Evolutionary conservation across 2,888 invertebrate species (phyloP).

Genomic region (Troides helena): DNA sequence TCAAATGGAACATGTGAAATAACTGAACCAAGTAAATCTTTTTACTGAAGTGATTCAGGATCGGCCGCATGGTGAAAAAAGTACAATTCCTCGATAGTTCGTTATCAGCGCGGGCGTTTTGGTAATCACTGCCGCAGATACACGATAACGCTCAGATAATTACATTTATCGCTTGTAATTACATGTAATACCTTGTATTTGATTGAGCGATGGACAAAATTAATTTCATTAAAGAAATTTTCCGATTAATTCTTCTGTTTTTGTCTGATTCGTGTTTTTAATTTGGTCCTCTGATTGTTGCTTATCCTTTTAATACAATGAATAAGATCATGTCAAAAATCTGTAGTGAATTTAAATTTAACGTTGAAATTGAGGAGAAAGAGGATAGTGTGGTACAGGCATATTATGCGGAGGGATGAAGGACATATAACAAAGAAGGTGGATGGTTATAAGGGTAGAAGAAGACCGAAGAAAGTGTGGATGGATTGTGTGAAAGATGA

Average conservation of each 20-base stretch:
- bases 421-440: no score
- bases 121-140: conserved; percentile 66
- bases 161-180: conserved; percentile 44
- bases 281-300: not conserved
- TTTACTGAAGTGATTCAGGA: conserved; percentile 14
- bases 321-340: no score
- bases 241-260: conserved; percentile 14
- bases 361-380: no score
- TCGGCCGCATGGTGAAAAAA: conserved; percentile 10
- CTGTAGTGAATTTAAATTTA: no score
- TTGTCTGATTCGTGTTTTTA: not conserved
- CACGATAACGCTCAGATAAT: conserved; percentile 52
- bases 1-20: conserved; percentile 12
- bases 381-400: no score
- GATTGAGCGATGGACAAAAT: conserved; percentile 38
- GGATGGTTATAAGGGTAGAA: no score
- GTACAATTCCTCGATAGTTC: conserved; percentile 16
- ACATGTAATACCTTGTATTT: conserved; percentile 45
- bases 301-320: not conserved
- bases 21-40: conserved; percentile 15
- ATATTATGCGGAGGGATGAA: no score
- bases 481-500: no score
- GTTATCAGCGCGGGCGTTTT: conserved; percentile 47
- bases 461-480: no score
- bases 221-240: conserved; percentile 29